Base-by-base conservation (phyloP, 92 coral and sea anemone species). In the Siderastrea siderea region DNA sequence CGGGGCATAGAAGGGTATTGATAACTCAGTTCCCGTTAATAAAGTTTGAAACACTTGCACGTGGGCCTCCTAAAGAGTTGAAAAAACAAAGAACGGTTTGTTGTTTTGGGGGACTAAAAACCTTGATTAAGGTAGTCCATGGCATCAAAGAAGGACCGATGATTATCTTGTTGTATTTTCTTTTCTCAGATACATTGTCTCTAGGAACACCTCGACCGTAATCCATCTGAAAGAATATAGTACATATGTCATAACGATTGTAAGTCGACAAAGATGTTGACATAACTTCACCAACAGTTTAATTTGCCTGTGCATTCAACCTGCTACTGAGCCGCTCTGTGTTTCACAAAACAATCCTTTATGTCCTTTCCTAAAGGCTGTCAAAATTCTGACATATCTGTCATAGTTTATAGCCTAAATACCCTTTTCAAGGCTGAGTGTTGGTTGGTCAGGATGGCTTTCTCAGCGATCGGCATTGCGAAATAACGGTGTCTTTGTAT, bases 61-160 rank as follows among this genome's bases (percentile, higher is more conserved):
- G 87, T 84, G 87, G 87, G 63, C 80, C 80, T 81, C 87, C 87
- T 47, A 44, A 84, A 14, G 87, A 51, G 87, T 60, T 48, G 4
- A 9, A 26, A 43, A 61, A 49, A 61, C 73, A 52, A 81, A 49
- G 8, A 61, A 43, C 61, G 7, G 80, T 63, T 61, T 74, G 63
- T 74, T 73, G 61, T 5, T 84, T 73, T 61, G 26, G 14, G 1
- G 65, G 43, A 6, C 78, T 58, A 54, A 84, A 84, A 83, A 61
- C 75, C 51, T 74, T 84, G 38, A 65, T 61, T 74, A 74, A 63
- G 13, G 10, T 52, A 15, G 46, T 68, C 85, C 68, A 54, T 57
- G 75, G 68, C 3, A 82, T 71, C 5, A 48, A 82, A 47, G 48
- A n/a, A 69, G 43, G 13, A 46, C 47, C 52, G 45, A 68, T 51